These are phyloP conservation scores for Pheucticus melanocephalus DNA, from an alignment of 2,113 vertebrate genomes.

Conservation along the genomic window DNA sequence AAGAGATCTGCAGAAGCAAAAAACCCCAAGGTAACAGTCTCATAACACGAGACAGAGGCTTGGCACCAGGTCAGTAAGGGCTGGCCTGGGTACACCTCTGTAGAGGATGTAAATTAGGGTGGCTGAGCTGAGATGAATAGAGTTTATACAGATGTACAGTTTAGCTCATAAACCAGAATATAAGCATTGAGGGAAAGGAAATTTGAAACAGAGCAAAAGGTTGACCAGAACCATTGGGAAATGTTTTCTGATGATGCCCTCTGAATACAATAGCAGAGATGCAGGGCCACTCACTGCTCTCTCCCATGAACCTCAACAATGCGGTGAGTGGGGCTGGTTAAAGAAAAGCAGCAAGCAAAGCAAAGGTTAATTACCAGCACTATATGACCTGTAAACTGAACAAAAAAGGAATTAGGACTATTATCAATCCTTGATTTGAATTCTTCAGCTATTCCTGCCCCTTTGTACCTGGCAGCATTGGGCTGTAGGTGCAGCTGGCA, in stretches of 20 bases:
- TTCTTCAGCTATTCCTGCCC: background rate
- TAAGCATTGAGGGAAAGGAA: background rate
- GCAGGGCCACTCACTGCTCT: background rate
- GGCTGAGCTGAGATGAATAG: background rate
- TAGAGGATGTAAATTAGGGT: background rate
- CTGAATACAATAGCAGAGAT: background rate
- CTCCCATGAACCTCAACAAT: background rate
- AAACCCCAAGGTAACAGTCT: background rate
- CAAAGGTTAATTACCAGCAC: background rate
- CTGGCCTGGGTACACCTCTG: background rate
- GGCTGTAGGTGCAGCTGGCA: background rate
- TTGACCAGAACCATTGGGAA: background rate
- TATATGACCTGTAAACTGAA: background rate
- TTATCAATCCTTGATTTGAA: background rate
- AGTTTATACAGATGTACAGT: background rate
- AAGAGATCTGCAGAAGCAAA: background rate
- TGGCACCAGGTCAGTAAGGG: fast-evolving
- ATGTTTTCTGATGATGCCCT: background rate
- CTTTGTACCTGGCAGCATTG: background rate
- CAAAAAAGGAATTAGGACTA: background rate
- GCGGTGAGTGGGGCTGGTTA: background rate
- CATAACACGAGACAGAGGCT: background rate
- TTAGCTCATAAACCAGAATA: background rate
- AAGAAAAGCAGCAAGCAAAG: background rate
- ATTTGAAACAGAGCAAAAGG: background rate